Evolutionary conservation across 2,888 invertebrate genomes (phyloP), one percentile per base, ranked within the genome.

Genomic region (Mythimna albipuncta): DNA sequence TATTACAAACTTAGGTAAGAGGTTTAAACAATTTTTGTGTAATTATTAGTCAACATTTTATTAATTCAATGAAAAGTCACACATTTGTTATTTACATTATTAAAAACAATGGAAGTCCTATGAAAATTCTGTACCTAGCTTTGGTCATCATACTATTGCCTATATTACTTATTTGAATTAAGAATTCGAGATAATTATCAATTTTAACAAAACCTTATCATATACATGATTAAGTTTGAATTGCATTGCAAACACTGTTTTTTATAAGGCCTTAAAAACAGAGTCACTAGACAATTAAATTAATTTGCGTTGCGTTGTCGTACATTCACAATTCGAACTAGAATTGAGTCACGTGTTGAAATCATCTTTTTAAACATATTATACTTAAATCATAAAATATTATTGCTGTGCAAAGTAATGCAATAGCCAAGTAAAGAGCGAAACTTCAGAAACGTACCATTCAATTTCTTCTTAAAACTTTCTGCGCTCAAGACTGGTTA

Each of bases 351-450:
- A 38, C 38, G 38, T 38, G 2, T 38, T 1, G 2, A 38, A 38
- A 38, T 9, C 1, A 38, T 38, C 38, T 32, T 32, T 32, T 2
- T 32, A 26, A 1, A 26, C 26, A 26, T 26, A 26, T 26, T 26
- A 26, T 26, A 32, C 32, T 32, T 32, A 32, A 4, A 4, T 32
- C 3, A 32, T 32, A 32, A 5, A 9, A 54, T n/a, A 19, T 32
- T 32, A 55, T 21, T 50, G 13, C 10, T 21, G 7, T 50, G 38
- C 78, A 50, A 70, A 57, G 11, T 35, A 78, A n/a, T 73, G 32
- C 47, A 78, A 78, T 19, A 58, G 32, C 57, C 50, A 77, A 67
- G n/a, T 52, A 21, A 64, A 47, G 69, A 50, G 72, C 41, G 21
- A 44, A 70, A 58, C 50, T 71, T 58, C 5, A 32, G n/a, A 69